A percentile compares a stretch with the other conserved stretches of the same genome.
These are phyloP conservation scores for Dasypus novemcinctus DNA, from an alignment of 2,113 vertebrate genomes.

Conservation along the genomic window DNA sequence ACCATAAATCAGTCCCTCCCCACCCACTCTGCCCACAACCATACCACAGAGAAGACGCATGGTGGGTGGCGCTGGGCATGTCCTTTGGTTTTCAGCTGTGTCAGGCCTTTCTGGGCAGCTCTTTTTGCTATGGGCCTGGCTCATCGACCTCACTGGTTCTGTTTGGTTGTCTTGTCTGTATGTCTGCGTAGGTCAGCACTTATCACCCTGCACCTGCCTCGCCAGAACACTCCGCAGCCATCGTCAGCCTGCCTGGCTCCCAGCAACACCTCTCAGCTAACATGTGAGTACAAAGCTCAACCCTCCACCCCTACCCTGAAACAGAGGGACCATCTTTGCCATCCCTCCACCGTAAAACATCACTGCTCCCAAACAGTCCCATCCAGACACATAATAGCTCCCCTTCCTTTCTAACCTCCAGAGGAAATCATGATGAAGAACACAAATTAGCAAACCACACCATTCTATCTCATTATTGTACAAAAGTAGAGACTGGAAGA, in stretches of 20 bases:
- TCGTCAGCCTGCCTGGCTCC: slow-evolving; percentile 81
- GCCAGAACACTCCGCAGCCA: slow-evolving; percentile 73
- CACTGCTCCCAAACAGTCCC: neutral
- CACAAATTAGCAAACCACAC: neutral
- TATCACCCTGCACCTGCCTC: slow-evolving; percentile 74
- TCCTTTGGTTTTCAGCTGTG: neutral
- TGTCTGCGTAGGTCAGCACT: slow-evolving; percentile 76
- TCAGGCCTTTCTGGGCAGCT: neutral
- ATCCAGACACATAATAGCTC: neutral
- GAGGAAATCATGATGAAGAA: neutral
- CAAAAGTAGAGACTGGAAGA: neutral
- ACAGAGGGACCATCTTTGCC: neutral
- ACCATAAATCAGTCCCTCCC: neutral
- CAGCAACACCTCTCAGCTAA: slow-evolving; percentile 82
- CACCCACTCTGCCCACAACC: neutral
- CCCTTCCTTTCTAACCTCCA: neutral
- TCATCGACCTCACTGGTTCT: neutral
- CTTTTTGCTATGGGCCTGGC: neutral
- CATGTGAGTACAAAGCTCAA: slow-evolving; percentile 79
- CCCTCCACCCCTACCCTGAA: neutral
- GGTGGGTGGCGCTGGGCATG: neutral
- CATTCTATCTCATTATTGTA: neutral
- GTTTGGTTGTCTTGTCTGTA: slow-evolving; percentile 31
- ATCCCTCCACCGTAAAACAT: neutral
- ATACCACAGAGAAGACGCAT: neutral